A percentile compares a stretch with the other conserved stretches of the same genome.
Evolutionary conservation across 2,113 vertebrate genomes (phyloP).

Genomic region (Pachycephala philippinensis): DNA sequence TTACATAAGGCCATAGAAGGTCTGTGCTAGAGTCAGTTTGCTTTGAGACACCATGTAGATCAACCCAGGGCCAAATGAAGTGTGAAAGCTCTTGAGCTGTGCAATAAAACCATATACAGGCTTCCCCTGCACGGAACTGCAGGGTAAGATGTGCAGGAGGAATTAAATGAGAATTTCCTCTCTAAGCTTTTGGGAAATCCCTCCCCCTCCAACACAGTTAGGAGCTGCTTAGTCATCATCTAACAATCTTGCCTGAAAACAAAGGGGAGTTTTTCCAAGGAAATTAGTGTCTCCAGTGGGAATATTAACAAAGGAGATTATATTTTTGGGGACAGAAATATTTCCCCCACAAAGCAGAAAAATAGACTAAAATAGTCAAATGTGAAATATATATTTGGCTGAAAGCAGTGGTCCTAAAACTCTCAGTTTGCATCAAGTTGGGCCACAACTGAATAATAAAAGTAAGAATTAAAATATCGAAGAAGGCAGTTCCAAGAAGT

Average conservation of each 20-base stretch:
- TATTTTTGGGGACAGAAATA: background rate
- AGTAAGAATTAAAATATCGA: background rate
- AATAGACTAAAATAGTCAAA: background rate
- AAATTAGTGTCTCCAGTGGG: background rate
- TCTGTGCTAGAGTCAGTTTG: background rate
- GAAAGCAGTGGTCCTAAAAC: background rate
- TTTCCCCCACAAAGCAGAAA: background rate
- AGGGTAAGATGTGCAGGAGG: background rate
- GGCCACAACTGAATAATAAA: background rate
- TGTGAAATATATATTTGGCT: background rate
- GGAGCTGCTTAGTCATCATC: constrained; percentile 30
- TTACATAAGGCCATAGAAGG: background rate
- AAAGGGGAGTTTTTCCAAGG: background rate
- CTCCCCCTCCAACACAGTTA: background rate
- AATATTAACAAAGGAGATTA: constrained; percentile 23
- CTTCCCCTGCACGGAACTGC: background rate
- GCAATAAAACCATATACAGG: background rate
- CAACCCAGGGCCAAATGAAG: background rate
- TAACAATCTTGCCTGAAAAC: background rate
- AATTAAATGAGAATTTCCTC: constrained; percentile 12
- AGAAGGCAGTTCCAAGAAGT: background rate
- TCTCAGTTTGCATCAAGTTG: background rate
- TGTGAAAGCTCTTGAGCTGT: background rate
- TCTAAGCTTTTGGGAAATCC: constrained; percentile 10
- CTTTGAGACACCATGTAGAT: background rate